phyloP scores from a whole-genome alignment of 2,888 invertebrate species.

The Allophyes oxyacanthae region DNA sequence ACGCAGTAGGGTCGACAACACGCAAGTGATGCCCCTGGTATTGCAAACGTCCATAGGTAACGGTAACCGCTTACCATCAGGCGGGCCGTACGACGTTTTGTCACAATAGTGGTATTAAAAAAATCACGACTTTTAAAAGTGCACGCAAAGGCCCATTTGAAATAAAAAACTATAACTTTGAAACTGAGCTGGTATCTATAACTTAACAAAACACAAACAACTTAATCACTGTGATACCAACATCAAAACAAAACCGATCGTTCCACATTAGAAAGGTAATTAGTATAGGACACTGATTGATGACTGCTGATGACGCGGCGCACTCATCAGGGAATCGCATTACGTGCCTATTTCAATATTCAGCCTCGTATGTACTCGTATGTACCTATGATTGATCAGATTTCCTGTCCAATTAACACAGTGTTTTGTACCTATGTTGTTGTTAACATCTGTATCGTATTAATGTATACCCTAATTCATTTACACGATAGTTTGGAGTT shows the following conservation, averaged over 20 bases:
- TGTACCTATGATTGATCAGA: conserved; percentile 39
- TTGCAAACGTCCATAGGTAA: no score
- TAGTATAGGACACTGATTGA: conserved; percentile 74
- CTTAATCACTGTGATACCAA: conserved; percentile 28
- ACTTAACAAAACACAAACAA: conserved; percentile 3
- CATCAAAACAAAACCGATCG: conserved; percentile 61
- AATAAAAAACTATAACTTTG: no score
- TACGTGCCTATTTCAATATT: conserved; percentile 55
- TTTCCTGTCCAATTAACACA: conserved; percentile 28
- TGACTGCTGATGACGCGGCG: conserved; percentile 65
- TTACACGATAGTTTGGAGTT: neutral
- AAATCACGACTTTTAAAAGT: no score
- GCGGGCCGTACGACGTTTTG: no score
- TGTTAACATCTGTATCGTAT: conserved; percentile 23
- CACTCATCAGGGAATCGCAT: conserved; percentile 67
- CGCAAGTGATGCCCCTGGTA: no score
- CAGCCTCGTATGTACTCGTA: conserved; percentile 14
- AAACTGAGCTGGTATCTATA: no score
- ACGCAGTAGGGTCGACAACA: no score
- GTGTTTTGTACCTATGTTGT: conserved; percentile 34
- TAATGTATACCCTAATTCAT: neutral
- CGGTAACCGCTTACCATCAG: no score
- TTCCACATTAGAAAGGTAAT: conserved; percentile 72
- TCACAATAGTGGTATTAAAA: no score
- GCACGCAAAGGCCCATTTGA: no score